These are phyloP conservation scores for Gobiocypris rarus DNA, from an alignment of 2,113 vertebrate genomes.

Conservation along the genomic window DNA sequence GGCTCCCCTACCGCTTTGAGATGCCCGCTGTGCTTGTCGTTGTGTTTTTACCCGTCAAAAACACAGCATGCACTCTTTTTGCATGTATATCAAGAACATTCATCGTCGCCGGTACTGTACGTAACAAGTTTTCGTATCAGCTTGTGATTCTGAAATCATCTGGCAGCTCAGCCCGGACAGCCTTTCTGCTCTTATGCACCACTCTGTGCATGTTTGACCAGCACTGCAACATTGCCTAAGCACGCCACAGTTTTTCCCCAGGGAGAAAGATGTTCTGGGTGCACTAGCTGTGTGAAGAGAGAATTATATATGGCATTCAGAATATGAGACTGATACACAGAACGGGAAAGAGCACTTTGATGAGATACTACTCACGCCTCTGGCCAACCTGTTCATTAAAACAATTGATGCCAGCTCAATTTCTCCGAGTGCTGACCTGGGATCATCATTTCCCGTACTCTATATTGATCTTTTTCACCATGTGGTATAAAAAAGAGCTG, in stretches of 20 bases:
- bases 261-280: not conserved
- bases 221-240: not conserved
- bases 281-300: not conserved
- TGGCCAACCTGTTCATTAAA: slow-evolving; percentile 38
- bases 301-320: not conserved
- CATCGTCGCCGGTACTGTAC: not conserved
- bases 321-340: slow-evolving; percentile 9
- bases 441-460: not conserved
- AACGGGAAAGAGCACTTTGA: not conserved
- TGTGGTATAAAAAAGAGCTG: slow-evolving; percentile 12
- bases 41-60: slow-evolving; percentile 3
- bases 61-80: not conserved
- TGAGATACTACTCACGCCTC: not conserved
- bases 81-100: not conserved
- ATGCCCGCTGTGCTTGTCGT: not conserved
- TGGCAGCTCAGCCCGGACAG: slow-evolving; percentile 63
- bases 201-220: slow-evolving; percentile 4
- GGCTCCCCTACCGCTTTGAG: not conserved
- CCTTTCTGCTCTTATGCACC: slow-evolving; percentile 31
- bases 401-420: slow-evolving; percentile 27
- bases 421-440: slow-evolving; percentile 21
- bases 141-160: slow-evolving; percentile 61
- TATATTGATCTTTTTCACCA: slow-evolving; percentile 21
- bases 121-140: slow-evolving; percentile 43
- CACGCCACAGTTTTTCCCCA: not conserved